Percentiles rank a stretch among this genome's conserved stretches.
These are phyloP conservation scores for Dromiciops gliroides DNA, from an alignment of 2,113 vertebrate genomes.

Conservation along the genomic window DNA sequence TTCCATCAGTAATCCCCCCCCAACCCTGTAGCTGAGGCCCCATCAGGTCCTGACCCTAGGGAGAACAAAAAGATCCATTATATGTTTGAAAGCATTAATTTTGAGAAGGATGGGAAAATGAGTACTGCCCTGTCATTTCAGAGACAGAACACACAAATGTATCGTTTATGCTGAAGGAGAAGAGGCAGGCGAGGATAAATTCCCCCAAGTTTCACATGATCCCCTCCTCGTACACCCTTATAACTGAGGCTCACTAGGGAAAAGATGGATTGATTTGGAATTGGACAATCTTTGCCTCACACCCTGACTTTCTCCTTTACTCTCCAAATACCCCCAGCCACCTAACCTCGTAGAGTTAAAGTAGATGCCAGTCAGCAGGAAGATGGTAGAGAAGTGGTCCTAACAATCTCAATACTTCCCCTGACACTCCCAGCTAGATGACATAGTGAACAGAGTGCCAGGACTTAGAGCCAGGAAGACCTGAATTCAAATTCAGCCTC, in stretches of 20 bases:
- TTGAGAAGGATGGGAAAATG: background rate
- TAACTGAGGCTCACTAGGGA: background rate
- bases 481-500: background rate
- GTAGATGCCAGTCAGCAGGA: background rate
- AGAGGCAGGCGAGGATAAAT: background rate
- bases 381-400: background rate
- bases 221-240: background rate
- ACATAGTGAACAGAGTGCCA: background rate
- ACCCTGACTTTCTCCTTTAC: background rate
- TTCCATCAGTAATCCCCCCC: background rate
- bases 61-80: background rate
- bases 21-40: background rate
- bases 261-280: slow-evolving; percentile 29
- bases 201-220: background rate
- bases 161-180: background rate
- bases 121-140: background rate
- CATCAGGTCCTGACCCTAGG: background rate
- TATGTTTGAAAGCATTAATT: background rate
- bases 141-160: background rate
- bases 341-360: background rate
- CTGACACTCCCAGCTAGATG: background rate
- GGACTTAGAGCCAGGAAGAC: background rate
- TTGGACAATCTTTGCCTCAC: background rate
- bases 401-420: background rate
- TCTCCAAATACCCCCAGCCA: background rate